Conservation (phyloP, 37 sponge, comb jelly and placozoan genomes). For the Eunapius fragilis region DNA sequence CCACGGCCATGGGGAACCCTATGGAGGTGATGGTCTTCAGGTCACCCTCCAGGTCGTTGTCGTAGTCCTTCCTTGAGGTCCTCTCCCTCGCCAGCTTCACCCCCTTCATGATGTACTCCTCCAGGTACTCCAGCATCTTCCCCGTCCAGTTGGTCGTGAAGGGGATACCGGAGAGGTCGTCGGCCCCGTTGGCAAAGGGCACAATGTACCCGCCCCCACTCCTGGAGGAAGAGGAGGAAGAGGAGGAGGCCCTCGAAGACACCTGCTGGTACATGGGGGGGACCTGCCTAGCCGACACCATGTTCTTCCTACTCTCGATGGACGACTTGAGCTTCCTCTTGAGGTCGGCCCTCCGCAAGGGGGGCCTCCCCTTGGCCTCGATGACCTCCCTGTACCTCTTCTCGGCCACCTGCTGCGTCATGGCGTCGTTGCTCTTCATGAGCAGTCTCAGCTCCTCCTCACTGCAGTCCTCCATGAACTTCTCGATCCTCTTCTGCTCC, state of each 20-base stretch:
- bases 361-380: background rate
- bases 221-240: too few species aligned
- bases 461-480: background rate
- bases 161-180: background rate
- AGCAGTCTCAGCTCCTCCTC: background rate
- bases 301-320: background rate
- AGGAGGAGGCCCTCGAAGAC: too few species aligned
- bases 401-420: background rate
- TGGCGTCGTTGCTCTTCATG: background rate
- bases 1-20: background rate
- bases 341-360: background rate
- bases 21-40: background rate
- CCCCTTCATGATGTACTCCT: background rate
- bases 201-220: background rate
- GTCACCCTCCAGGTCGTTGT: background rate
- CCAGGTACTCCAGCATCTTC: background rate
- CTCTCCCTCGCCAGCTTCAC: background rate
- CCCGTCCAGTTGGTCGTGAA: background rate
- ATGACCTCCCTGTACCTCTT: background rate
- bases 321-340: background rate
- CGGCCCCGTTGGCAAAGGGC: background rate
- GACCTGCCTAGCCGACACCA: background rate
- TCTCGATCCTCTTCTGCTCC: background rate
- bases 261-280: background rate
- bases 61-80: background rate